Conservation (phyloP, 2,888 invertebrate species). For the Sarcophaga subvicina region DNA sequence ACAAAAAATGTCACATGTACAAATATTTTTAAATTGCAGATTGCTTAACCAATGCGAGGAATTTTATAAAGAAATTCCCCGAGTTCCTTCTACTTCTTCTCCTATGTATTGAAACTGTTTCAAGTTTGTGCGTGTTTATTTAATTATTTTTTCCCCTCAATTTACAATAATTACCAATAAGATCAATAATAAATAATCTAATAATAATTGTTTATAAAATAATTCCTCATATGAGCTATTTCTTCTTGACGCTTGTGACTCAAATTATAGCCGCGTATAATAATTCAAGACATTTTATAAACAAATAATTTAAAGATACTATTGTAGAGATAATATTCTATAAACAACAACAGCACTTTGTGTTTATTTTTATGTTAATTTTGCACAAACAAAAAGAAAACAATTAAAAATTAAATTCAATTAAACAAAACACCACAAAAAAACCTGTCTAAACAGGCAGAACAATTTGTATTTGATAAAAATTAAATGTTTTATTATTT, state of each 20-base stretch:
- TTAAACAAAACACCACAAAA: background rate
- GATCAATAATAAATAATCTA: background rate
- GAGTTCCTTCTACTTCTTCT: background rate
- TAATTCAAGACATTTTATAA: background rate
- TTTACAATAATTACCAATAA: no score
- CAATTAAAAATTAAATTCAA: conserved; percentile 2
- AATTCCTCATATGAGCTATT: background rate
- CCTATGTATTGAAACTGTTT: no score
- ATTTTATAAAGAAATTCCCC: background rate
- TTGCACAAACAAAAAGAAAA: conserved; percentile 16
- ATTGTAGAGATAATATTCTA: background rate
- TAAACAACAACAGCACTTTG: background rate
- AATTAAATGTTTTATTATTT: conserved; percentile 11
- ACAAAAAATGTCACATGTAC: background rate
- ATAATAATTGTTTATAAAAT: background rate
- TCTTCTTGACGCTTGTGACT: background rate
- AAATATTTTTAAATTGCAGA: background rate
- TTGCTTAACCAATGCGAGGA: background rate
- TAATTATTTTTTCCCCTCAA: no score
- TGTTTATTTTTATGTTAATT: conserved; percentile 23
- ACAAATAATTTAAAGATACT: background rate
- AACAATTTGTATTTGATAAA: conserved; percentile 38
- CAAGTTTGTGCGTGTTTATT: no score
- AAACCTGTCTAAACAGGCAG: background rate
- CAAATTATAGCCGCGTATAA: background rate